Base-by-base conservation (phyloP, 92 coral and sea anemone species). In the Actinernus sp. region DNA sequence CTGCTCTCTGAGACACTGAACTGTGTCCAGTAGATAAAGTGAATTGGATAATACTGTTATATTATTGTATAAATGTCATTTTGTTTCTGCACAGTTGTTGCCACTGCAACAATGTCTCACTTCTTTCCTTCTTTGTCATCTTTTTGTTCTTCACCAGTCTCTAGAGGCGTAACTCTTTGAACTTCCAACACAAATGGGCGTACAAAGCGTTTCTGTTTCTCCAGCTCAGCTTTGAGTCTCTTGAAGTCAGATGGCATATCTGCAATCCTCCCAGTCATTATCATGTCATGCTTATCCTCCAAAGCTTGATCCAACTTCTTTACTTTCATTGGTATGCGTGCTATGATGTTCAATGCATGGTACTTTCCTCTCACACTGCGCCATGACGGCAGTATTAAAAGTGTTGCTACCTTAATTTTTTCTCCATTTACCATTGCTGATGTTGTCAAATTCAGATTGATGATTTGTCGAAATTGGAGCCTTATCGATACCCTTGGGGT, bases 341-440 rank as follows among this genome's bases (percentile, higher is more conserved):
- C 79, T 20, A 94, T 78, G 36, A 94, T 63, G 39, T 92, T 72
- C 7, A 94, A 63, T 1, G 90, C 93, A 73, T 91, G 86, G 16
- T 73, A 67, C 57, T 83, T 94, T 23, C 98, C 98, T 50, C 72
- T 85, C n/a, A 94, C 98, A 26, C 92, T 91, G 1, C 98, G 84
- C 74, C 95, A 76, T 0, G 98, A 94, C 2, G 83, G 84, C 26
- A 94, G 55, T 27, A 94, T 69, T 47, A 85, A 68, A 12, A 94
- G 26, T 49, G 76, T 83, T 2, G 98, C 93, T 14, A 82, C 59
- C 31, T 85, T 83, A 21, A 88, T 67, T 48, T 73, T 68, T 45
- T 87, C 82, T 17, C 94, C 98, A 2, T 90, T 87, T 17, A 65
- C 75, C 58, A 64, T 68, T 0, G 90, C 77, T 38, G 97, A 58